Evolutionary conservation across 2,888 invertebrate species (phyloP).

Genomic region (Fragum whitleyi): DNA sequence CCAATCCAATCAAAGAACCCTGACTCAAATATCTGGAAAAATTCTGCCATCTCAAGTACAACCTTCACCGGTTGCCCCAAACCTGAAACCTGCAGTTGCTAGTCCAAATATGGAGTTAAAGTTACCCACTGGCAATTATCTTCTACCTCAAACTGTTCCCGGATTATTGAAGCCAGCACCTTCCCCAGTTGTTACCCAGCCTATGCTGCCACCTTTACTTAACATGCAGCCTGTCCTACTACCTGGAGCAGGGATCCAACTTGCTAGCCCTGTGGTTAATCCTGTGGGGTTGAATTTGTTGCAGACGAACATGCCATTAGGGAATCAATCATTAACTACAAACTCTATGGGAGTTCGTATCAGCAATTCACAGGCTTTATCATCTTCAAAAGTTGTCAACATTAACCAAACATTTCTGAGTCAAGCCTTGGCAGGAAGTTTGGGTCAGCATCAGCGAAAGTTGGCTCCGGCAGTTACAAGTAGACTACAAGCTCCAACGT

Average conservation of each 20-base stretch:
- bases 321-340: conserved; percentile 38
- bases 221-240: conserved; percentile 52
- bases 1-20: not conserved
- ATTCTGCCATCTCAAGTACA: not conserved
- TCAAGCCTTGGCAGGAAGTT: not conserved
- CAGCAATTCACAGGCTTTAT: not conserved
- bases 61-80: not conserved
- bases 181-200: conserved; percentile 34
- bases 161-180: conserved; percentile 32
- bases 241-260: conserved; percentile 46
- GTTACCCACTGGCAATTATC: conserved; percentile 17
- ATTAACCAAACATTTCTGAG: conserved; percentile 26
- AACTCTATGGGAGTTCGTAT: not conserved
- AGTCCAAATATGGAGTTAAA: conserved; percentile 31
- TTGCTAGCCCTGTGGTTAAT: conserved; percentile 51
- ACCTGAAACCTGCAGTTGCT: conserved; percentile 25
- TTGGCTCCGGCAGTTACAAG: not conserved
- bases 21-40: not conserved
- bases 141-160: conserved; percentile 31
- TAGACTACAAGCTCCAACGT: not conserved
- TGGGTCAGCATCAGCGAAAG: conserved; percentile 16
- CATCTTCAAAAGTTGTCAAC: conserved; percentile 20
- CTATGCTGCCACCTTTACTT: conserved; percentile 51
- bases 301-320: conserved; percentile 44
- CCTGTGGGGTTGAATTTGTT: conserved; percentile 52